Evolutionary conservation across 2,888 invertebrate genomes (phyloP).

Genomic region (Eupithecia exiguata): DNA sequence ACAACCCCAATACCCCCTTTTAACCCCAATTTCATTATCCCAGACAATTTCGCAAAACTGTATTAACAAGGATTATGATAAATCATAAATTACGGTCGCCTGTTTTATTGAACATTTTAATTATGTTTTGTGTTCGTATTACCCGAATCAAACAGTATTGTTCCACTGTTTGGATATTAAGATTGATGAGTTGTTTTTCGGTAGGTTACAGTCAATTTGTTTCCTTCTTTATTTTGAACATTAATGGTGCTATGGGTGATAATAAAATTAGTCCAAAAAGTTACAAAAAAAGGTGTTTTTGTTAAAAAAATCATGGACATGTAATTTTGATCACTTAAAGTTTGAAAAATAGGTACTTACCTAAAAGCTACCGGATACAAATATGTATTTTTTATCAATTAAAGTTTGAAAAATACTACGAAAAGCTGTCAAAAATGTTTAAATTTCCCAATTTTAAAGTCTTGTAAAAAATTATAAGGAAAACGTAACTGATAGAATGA

Average conservation of each 20-base stretch:
- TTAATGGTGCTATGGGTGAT: not conserved
- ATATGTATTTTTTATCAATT: no score
- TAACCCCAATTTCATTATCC: slow-evolving; percentile 57
- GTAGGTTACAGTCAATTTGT: not conserved
- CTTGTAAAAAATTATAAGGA: no score
- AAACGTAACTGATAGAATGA: not conserved
- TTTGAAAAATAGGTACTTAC: no score
- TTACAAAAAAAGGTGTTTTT: not conserved
- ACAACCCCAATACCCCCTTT: slow-evolving; percentile 23
- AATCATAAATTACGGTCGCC: slow-evolving; percentile 53
- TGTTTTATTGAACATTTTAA: slow-evolving; percentile 55
- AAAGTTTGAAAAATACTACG: no score
- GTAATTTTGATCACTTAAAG: no score
- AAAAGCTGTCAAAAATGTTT: no score
- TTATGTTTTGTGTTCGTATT: slow-evolving; percentile 52
- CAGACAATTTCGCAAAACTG: slow-evolving; percentile 58
- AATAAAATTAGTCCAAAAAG: not conserved
- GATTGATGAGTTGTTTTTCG: slow-evolving; percentile 53
- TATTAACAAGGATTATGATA: slow-evolving; percentile 58
- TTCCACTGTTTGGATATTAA: slow-evolving; percentile 54
- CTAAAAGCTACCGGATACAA: no score
- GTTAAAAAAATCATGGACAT: not conserved
- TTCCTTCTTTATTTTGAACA: not conserved
- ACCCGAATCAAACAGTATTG: slow-evolving; percentile 55
- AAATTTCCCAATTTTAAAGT: no score